Base-by-base conservation (phyloP, 2,888 invertebrate genomes). In the Elegia similella region DNA sequence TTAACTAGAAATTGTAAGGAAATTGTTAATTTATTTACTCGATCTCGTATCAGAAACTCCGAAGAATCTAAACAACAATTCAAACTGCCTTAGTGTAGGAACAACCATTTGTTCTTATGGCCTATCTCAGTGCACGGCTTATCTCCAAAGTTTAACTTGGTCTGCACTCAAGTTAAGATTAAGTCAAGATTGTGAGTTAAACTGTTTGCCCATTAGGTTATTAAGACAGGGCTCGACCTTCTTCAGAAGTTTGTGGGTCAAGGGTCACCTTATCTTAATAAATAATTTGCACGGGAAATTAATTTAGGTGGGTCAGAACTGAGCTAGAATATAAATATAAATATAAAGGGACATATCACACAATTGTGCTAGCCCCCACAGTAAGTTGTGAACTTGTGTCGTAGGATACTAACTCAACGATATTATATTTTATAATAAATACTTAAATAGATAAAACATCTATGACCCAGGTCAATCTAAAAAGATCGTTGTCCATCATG, bases 101-200 rank as follows among this genome's bases (percentile, higher is more conserved):
- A 48, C 34, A 34, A 34, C 50, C 16, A 34, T 50, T 34, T 29
- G 46, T 47, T 34, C 50, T 38, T 50, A 34, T 16, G 6, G 50
- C 50, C 34, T 34, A 16, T 34, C 50, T 10, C 16, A 34, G 34
- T 32, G 48, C 12, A 47, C 38, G n/a, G 48, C 48, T 50, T 50
- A 50, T 34, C 34, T 50, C 12, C 34, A 12, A 50, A 50, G 50
- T 38, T 38, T 12, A 34, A 50, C 50, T 50, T 50, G 16, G 10
- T 13, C 50, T 30, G 34, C 34, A 34, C 48, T 50, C 16, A 43
- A 15, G 13, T 44, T 50, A 50, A 50, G 50, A 50, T 50, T 34
- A 50, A 50, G 16, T 17, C 34, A 50, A 50, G 34, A 50, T 50
- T 50, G 50, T 16, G 15, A 7, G 15, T 17, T 38, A 50, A 50